Percentiles rank a stretch among this genome's conserved stretches.
phyloP scores from a whole-genome alignment of 2,888 invertebrate species.

The Xestoiulus laeticollis region DNA sequence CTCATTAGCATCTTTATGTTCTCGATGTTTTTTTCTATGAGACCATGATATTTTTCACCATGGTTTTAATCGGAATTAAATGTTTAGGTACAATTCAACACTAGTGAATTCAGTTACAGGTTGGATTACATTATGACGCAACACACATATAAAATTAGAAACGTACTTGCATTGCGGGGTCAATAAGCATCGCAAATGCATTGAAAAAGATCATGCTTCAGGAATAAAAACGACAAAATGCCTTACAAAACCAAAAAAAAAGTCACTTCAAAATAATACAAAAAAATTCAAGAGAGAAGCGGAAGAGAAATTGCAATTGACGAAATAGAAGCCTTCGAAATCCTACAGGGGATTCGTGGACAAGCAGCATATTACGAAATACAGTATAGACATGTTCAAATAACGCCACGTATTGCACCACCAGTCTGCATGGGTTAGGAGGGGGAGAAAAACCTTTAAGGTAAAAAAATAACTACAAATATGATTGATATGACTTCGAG shows the following conservation, averaged over 20 bases:
- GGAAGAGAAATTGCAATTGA: background rate
- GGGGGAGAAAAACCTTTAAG: background rate
- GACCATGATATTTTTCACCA: too few relatives aligned
- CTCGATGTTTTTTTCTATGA: too few relatives aligned
- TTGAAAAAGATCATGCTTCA: background rate
- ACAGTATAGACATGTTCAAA: background rate
- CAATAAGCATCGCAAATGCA: background rate
- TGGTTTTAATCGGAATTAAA: too few relatives aligned
- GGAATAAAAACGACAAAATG: background rate
- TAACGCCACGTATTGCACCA: background rate
- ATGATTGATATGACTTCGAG: conserved; percentile 33
- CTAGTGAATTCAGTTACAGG: too few relatives aligned
- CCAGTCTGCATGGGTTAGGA: background rate
- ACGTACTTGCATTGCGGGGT: too few relatives aligned
- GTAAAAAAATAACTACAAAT: conserved; percentile 6
- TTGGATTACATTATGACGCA: too few relatives aligned
- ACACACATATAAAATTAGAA: too few relatives aligned
- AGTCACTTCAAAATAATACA: background rate
- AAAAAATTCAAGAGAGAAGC: background rate
- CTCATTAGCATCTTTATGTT: too few relatives aligned
- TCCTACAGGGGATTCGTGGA: background rate
- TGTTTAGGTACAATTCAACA: too few relatives aligned
- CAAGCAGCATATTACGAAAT: background rate
- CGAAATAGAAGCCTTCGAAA: background rate
- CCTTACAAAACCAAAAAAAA: background rate